Evolutionary conservation across 2,888 invertebrate species (phyloP), one percentile per base, ranked within the genome.

Genomic region (Xylota segnis): DNA sequence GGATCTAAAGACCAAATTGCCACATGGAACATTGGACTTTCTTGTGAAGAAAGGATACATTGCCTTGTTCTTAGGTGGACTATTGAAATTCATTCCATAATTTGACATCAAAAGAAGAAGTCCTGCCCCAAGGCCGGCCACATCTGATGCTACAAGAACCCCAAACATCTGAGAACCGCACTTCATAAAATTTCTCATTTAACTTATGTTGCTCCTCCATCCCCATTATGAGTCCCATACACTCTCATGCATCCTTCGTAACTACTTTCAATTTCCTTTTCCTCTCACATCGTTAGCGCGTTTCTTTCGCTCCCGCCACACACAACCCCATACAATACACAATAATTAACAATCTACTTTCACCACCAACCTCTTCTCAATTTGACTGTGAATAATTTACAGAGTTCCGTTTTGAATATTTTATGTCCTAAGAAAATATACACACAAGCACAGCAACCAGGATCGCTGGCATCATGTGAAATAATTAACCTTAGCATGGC

Each of bases 401-500:
- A 37, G 32, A 29, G 14, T 14, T 0, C 50, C 45, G 12, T 54
- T 61, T 61, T 79, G 52, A 79, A 84, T 79, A 76, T 71, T 75
- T 66, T 23, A 84, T 71, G 66, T 40, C 58, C 12, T 32, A 61
- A 61, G 56, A 59, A 32, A 18, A 43, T 6, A 23, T 23, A 23
- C 3, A 3, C 3, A 40, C 40, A 32, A 14, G 10, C n/a, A 9
- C 32, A 10, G 10, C 18, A 37, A 12, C 45, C 16, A 40, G 12
- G 43, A 58, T 29, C 34, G 66, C 34, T 47, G 56, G 65, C 45
- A 72, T 68, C 71, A 86, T 71, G 54, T 50, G 71, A 71, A 81
- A 86, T 81, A 71, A 86, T 81, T 76, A 81, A 81, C 71, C 75
- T 23, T 27, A 59, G 37, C 59, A 37, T 56, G 58, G n/a, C 40